These are phyloP conservation scores for Sebastes flavidus DNA, from an alignment of 2,797 vertebrate species.

Conservation along the genomic window DNA sequence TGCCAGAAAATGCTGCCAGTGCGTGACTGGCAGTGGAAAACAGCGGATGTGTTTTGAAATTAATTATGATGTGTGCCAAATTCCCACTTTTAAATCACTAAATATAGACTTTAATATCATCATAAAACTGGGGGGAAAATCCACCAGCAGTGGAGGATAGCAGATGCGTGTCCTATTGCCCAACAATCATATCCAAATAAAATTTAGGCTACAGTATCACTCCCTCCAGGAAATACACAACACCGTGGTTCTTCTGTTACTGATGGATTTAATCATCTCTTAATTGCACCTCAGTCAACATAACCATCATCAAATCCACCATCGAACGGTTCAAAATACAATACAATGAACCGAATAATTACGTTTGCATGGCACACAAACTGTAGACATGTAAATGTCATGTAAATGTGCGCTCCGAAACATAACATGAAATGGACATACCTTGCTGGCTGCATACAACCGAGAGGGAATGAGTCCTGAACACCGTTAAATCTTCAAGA, in stretches of 20 bases:
- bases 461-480: no score
- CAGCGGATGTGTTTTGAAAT: slow-evolving; percentile 17
- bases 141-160: not conserved
- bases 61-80: slow-evolving; percentile 7
- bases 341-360: not conserved
- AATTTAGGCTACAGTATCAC: not conserved
- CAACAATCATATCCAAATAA: not conserved
- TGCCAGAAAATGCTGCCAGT: not conserved
- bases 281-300: not conserved
- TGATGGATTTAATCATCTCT: not conserved
- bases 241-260: not conserved
- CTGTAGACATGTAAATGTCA: not conserved
- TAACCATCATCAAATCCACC: not conserved
- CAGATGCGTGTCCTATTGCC: not conserved
- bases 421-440: not conserved
- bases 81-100: not conserved
- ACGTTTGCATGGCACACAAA: not conserved
- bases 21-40: slow-evolving; percentile 2
- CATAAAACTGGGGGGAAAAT: not conserved
- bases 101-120: not conserved
- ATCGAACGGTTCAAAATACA: not conserved
- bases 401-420: not conserved
- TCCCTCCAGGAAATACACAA: not conserved
- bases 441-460: no score
- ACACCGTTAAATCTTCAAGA: not conserved